phyloP scores from a whole-genome alignment of 2,113 vertebrate genomes.

The Myotis lucifugus region DNA sequence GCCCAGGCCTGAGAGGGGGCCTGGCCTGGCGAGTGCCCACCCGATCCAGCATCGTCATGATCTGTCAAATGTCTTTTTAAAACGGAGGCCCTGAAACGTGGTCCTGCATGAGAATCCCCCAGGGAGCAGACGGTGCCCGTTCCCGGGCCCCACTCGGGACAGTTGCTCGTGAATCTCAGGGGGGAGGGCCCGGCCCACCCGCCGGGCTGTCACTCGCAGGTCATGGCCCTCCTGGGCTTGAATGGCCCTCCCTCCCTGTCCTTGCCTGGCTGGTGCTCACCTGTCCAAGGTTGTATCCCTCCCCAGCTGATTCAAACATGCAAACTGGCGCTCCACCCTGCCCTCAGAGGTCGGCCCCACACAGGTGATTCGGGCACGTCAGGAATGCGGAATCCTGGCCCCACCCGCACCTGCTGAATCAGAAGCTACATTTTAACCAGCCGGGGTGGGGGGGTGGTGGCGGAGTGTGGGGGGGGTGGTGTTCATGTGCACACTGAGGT shows the following conservation, averaged over 20 bases:
- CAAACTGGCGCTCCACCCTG: background rate
- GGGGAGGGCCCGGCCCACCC: background rate
- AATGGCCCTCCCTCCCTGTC: background rate
- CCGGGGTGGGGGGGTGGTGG: no score
- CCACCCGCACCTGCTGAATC: background rate
- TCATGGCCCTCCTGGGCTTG: background rate
- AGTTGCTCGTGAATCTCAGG: background rate
- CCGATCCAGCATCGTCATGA: background rate
- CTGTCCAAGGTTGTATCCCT: background rate
- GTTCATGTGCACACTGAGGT: background rate
- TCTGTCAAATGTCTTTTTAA: background rate
- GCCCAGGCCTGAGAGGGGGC: background rate
- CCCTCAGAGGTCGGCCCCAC: background rate
- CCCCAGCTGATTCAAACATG: background rate
- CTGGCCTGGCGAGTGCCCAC: background rate
- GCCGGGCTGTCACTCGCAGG: background rate
- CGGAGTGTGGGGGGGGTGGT: no score
- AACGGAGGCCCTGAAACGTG: background rate
- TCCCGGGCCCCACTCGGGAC: background rate
- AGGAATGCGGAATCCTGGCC: background rate
- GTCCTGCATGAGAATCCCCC: background rate
- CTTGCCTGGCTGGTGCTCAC: background rate
- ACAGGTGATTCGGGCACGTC: background rate
- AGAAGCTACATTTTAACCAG: background rate
- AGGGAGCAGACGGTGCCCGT: background rate